Base-by-base conservation (phyloP, 2,113 vertebrate species). In the Kryptolebias marmoratus region DNA sequence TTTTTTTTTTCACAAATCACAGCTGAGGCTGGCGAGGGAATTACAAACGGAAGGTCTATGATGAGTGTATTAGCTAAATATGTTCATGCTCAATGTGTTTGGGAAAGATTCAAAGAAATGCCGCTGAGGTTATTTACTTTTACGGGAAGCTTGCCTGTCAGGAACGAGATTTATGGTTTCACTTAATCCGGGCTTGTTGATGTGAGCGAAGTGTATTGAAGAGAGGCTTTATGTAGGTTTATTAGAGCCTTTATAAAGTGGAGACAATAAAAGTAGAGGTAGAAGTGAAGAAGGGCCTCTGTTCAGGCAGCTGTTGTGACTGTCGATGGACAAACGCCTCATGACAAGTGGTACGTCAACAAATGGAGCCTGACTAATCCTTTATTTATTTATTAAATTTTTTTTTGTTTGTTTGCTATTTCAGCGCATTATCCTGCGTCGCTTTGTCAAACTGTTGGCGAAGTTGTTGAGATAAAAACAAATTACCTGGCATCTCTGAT, bases 1-100 rank as follows among this genome's bases (percentile, higher is more conserved):
- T 4, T 42, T 84, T 79, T 84, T 89, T 91, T 86, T 88, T 89
- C 87, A 86, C 90, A 90, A 90, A 92, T 92, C 86, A 77, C 64
- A 1, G 80, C 22, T 15, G 74, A 72, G 63, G 53, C 60, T 80
- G 72, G 53, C 52, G n/a, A 50, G 69, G 75, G 65, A 44, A 49
- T 61, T 85, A 84, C 47, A 78, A 80, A 85, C 27, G 53, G 76
- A 90, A 92, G 77, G 73, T 57, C 68, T 91, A 90, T 91, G 86
- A 86, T 90, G 89, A 88, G 64, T 78, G 50, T 67, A 77, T 87
- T 82, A 84, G 78, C 84, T 74, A 87, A 90, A 91, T 89, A 79
- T 84, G 81, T 88, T 67, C 77, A 48, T 75, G 50, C 82, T 79
- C 73, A 45, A 58, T 39, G 47, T 55, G 39, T 42, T 42, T 42